Evolutionary conservation across 2,888 invertebrate genomes (phyloP), one percentile per base, ranked within the genome.

Genomic region (Abscondita cerata): DNA sequence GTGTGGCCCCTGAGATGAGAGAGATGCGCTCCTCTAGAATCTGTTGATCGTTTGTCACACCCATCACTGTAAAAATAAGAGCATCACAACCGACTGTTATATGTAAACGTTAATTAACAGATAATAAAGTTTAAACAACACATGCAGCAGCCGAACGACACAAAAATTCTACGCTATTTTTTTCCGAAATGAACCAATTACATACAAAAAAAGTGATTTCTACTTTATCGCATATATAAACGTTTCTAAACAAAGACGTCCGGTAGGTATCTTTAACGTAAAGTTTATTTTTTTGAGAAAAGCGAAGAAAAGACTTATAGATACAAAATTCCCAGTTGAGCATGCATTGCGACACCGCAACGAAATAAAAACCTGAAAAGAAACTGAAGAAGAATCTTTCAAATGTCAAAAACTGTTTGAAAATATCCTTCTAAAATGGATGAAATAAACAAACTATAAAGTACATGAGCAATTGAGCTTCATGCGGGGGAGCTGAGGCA

Each of bases 1-100:
- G 88, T 89, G 83, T 88, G 89, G 70, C 81, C 87, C 87, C 69
- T 86, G 83, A 75, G 86, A 87, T 70, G 71, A 68, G 81, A 86
- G 88, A 73, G 81, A 80, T 73, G 81, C 83, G 84, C 80, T 70
- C 81, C 81, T 66, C 77, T 75, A 52, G 75, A 75, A 60, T 80
- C 80, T 50, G 76, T 68, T 41, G 79, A 73, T 68, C 81, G 78
- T 75, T 78, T 80, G 71, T 81, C 81, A 72, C 81, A 81, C 70
- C 81, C 81, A 79, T 81, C 81, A 74, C 81, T 81, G 77, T 77
- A 77, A 73, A 62, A 48, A 57, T 25, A 60, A 48, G 15, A 50
- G 64, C 60, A 61, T 59, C 62, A 62, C 56, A 66, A 51, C 53
- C 58, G 60, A 64, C 56, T 38, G 57, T 52, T 33, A 41, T n/a